These are phyloP conservation scores for Rana temporaria DNA, from an alignment of 2,113 vertebrate genomes.

Conservation along the genomic window DNA sequence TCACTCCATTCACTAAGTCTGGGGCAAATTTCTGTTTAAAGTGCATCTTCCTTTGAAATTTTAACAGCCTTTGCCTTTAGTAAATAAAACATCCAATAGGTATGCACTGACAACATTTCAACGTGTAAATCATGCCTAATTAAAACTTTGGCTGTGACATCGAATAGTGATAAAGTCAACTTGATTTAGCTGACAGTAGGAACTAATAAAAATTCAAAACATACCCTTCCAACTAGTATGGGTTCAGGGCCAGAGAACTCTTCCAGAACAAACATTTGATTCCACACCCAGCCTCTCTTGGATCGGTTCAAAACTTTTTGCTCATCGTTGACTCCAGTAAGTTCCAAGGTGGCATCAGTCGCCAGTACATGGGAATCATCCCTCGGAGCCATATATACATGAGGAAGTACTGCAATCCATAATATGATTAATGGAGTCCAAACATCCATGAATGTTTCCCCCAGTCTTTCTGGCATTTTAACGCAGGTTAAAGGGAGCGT, in stretches of 20 bases:
- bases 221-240: constrained; percentile 99
- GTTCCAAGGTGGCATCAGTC: constrained; percentile 79
- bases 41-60: too few species aligned
- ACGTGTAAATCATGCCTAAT: too few species aligned
- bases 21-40: too few species aligned
- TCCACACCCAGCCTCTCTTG: constrained; percentile 99
- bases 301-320: constrained; percentile 92
- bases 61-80: too few species aligned
- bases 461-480: constrained; percentile 87
- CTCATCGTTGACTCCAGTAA: constrained; percentile 82
- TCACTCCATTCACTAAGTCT: too few species aligned
- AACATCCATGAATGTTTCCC: constrained; percentile 87
- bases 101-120: too few species aligned
- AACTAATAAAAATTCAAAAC: constrained; percentile 63
- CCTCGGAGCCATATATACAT: constrained; percentile 79
- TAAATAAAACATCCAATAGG: too few species aligned
- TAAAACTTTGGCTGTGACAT: too few species aligned
- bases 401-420: constrained; percentile 93
- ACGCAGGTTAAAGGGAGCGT: constrained; percentile 80
- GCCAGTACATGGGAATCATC: constrained; percentile 81
- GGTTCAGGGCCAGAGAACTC: constrained; percentile 99
- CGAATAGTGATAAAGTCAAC: too few species aligned
- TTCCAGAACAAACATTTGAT: constrained; percentile 99
- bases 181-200: too few species aligned
- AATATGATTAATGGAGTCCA: constrained; percentile 92